Evolutionary conservation across 2,888 invertebrate genomes (phyloP).

Genomic region (Acronicta psi): DNA sequence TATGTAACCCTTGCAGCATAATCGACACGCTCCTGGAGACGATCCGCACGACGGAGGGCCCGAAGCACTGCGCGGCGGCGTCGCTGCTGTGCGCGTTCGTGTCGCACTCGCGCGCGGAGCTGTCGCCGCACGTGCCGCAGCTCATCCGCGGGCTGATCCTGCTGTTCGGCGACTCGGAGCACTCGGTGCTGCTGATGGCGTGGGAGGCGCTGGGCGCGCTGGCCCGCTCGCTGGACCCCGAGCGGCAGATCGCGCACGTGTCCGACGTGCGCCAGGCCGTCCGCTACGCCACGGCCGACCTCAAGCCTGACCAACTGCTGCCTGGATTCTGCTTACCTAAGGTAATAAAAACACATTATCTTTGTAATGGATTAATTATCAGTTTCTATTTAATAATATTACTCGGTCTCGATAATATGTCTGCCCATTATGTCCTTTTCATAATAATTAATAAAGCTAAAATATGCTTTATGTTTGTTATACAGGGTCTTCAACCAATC

Average conservation of each 20-base stretch:
- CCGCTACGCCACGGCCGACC: conserved; percentile 95
- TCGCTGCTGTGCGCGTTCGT: conserved; percentile 97
- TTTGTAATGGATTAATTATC: no score
- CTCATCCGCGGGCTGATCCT: conserved; percentile 95
- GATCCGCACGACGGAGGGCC: conserved; percentile 75
- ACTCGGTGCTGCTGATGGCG: conserved; percentile 92
- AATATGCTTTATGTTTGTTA: not conserved
- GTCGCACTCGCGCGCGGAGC: conserved; percentile 96
- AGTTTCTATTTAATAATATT: no score
- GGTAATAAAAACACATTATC: conserved; percentile 76
- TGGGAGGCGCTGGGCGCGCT: conserved; percentile 97
- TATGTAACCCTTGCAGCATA: conserved; percentile 50
- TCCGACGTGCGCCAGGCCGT: conserved; percentile 97
- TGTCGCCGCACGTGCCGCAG: conserved; percentile 95
- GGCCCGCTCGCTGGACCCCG: conserved; percentile 95
- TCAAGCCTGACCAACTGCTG: conserved; percentile 92
- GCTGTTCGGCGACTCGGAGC: conserved; percentile 94
- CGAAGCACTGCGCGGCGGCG: conserved; percentile 93
- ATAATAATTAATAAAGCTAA: no score
- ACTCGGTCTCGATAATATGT: no score
- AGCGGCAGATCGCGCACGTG: conserved; percentile 95
- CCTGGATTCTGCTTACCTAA: conserved; percentile 98
- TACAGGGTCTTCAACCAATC: conserved; percentile 96
- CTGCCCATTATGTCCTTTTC: no score
- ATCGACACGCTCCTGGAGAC: conserved; percentile 67